Evolutionary conservation across 2,888 invertebrate species (phyloP), one percentile per base, ranked within the genome.

Genomic region (Eupsilia transversa): DNA sequence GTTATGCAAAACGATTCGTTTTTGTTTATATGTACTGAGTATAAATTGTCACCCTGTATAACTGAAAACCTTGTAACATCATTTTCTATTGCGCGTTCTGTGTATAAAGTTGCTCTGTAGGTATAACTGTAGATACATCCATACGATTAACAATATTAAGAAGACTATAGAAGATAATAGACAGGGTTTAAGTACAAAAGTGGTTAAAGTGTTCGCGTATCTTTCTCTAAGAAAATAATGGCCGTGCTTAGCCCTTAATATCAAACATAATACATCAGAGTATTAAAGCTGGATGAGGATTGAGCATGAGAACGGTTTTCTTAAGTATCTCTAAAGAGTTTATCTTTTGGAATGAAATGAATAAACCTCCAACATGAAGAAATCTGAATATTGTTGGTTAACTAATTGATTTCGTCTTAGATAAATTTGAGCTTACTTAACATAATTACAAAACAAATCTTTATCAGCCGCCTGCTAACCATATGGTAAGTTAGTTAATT

Each of bases 141-240:
- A 14, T n/a, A 68, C 33, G 54, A 72, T 68, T 41, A 52, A 38
- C 57, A 30, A 56, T n/a, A n/a, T 77, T 38, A 72, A 17, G 43
- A 56, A 69, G 79, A 69, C 38, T 73, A 57, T n/a, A 61, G 3
- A 54, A 59, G 14, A 70, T 74, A 80, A 81, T 82, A 80, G 49
- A 57, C 66, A 49, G 35, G 69, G 17, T 43, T 74, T 67, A 49
- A 56, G 35, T 35, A 83, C 56, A 74, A 83, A 63, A 67, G 80
- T 52, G 59, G 65, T 64, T 38, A n/a, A 60, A 78, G 12, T 60
- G 59, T 65, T 59, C 38, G 27, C 10, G 79, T 27, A 4, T 79
- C 60, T 66, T 68, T 41, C 66, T 57, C 30, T 79, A 6, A 59
- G 64, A 46, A 63, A 54, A 52, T 67, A 67, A 81, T 83, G 35